Conservation (phyloP, 2,888 invertebrate species). For the Latrodectus elegans region DNA sequence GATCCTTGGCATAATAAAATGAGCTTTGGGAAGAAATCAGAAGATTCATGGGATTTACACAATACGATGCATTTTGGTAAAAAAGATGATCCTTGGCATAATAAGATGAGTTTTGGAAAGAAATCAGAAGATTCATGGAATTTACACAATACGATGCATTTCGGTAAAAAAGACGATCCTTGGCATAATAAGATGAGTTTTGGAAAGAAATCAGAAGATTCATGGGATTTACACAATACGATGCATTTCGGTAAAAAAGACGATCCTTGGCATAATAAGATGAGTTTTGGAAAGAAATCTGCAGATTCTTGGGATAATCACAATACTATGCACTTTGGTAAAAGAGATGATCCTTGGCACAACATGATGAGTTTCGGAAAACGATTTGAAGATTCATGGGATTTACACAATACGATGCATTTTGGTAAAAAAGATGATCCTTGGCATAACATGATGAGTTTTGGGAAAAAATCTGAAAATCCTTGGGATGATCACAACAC, state of each 20-base stretch:
- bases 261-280: constrained; percentile 32
- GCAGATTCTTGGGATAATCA: constrained; percentile 22
- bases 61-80: constrained; percentile 48
- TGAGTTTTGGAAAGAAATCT: constrained; percentile 21
- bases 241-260: constrained; percentile 61
- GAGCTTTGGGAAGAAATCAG: constrained; percentile 27
- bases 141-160: constrained; percentile 7
- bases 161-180: not conserved
- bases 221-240: constrained; percentile 30
- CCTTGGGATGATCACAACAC: constrained; percentile 25
- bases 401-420: constrained; percentile 26
- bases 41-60: constrained; percentile 24
- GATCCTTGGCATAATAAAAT: constrained; percentile 33
- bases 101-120: constrained; percentile 4
- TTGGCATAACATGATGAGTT: constrained; percentile 32
- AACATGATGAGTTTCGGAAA: constrained; percentile 39
- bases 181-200: constrained; percentile 16
- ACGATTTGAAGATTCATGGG: constrained; percentile 4
- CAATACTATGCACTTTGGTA: constrained; percentile 45
- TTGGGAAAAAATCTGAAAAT: constrained; percentile 22
- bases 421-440: constrained; percentile 45
- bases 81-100: constrained; percentile 5
- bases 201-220: constrained; percentile 20
- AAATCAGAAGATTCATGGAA: not conserved
- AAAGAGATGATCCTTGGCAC: constrained; percentile 42